phyloP scores from a whole-genome alignment of 35 echinoderm and acorn worm species.

The Stichopus chloronotus region DNA sequence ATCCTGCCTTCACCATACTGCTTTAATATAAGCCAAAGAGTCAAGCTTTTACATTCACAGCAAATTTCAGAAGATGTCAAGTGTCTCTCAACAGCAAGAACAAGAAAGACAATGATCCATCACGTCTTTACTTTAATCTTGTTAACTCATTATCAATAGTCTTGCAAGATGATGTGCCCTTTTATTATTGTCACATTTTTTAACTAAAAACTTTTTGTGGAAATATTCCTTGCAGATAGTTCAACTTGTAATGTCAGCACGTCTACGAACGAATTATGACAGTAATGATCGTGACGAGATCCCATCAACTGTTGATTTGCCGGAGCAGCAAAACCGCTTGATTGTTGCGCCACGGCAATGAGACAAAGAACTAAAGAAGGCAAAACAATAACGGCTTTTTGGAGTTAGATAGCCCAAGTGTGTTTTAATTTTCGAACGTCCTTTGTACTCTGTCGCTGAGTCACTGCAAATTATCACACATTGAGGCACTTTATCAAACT shows the following conservation, averaged over 20 bases:
- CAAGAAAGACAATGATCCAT: neutral
- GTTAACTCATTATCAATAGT: neutral
- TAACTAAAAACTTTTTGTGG: neutral
- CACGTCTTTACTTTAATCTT: neutral
- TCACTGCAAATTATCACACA: neutral
- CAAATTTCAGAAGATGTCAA: too few species aligned
- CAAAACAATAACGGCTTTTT: neutral
- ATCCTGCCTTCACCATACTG: too few species aligned
- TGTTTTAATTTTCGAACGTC: neutral
- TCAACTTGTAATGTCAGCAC: neutral
- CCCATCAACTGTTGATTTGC: slow-evolving; percentile 4
- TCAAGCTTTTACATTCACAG: too few species aligned
- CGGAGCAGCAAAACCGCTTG: neutral
- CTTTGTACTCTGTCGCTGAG: slow-evolving; percentile 9
- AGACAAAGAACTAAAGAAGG: neutral
- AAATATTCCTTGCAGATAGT: neutral
- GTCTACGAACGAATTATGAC: neutral
- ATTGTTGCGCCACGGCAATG: neutral
- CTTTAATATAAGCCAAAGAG: too few species aligned
- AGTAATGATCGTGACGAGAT: neutral
- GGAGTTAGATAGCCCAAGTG: neutral
- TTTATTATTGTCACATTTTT: neutral
- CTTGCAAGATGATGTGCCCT: neutral
- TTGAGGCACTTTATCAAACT: slow-evolving; percentile 24
- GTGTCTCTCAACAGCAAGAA: too few species aligned